Evolutionary conservation across 2,113 vertebrate genomes (phyloP).

Genomic region (Neotoma lepida): DNA sequence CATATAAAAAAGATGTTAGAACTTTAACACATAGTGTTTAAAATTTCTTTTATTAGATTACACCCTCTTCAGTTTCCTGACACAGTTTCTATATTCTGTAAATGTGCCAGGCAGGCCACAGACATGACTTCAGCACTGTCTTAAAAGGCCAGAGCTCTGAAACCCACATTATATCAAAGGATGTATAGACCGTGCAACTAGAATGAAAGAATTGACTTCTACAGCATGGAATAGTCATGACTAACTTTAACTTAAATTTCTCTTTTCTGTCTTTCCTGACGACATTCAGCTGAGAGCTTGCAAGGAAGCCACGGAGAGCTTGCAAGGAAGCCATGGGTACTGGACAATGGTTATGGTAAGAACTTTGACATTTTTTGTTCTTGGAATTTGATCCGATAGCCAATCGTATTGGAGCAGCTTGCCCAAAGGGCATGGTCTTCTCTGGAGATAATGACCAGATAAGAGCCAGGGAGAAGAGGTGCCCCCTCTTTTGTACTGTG

Average conservation of each 20-base stretch:
- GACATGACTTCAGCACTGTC: neutral
- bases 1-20: neutral
- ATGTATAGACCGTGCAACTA: neutral
- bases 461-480: no score
- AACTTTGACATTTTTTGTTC: neutral
- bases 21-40: neutral
- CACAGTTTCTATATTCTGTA: neutral
- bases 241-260: neutral
- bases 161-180: neutral
- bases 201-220: neutral
- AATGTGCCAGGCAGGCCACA: neutral
- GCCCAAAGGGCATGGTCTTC: no score
- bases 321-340: neutral
- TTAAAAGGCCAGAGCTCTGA: neutral
- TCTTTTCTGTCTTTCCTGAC: neutral
- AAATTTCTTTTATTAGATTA: conserved; percentile 2
- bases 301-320: neutral
- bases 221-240: neutral
- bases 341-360: neutral
- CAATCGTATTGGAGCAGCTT: no score
- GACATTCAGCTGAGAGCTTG: neutral
- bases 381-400: no score
- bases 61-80: neutral
- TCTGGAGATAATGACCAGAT: no score
- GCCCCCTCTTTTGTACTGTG: no score